These are phyloP conservation scores for Nesogale talazaci DNA, from an alignment of 2,113 vertebrate genomes.

Conservation along the genomic window DNA sequence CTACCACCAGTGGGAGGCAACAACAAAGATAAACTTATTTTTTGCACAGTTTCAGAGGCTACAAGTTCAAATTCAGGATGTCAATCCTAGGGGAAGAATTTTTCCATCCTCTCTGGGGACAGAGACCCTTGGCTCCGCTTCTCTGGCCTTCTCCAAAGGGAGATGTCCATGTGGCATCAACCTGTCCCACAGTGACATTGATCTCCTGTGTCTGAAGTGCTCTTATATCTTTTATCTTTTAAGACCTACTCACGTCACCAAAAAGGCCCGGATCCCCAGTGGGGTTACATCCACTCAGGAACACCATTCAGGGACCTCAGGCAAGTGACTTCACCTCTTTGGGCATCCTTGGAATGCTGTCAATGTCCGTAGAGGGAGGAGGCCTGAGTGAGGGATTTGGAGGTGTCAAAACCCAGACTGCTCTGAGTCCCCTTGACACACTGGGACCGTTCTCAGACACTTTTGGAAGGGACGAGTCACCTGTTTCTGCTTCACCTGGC, in stretches of 20 bases:
- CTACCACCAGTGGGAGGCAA: neutral
- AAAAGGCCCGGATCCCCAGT: neutral
- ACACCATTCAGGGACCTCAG: neutral
- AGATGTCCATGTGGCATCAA: neutral
- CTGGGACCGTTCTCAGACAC: neutral
- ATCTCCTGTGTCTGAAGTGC: neutral
- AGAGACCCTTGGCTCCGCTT: neutral
- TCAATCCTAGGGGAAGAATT: neutral
- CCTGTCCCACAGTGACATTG: neutral
- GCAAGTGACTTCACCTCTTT: neutral
- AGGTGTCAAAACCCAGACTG: neutral
- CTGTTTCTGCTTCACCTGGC: too few species aligned
- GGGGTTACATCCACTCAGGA: neutral
- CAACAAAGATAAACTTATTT: neutral
- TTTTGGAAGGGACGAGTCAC: neutral
- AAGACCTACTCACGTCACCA: neutral
- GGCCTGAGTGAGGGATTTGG: rapidly evolving
- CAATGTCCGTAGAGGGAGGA: neutral
- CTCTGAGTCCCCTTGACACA: neutral
- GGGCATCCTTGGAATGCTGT: neutral
- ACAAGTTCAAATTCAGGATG: neutral
- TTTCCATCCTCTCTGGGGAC: neutral
- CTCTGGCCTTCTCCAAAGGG: neutral
- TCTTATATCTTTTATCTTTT: too few species aligned
- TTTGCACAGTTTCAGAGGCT: neutral